Percentiles rank a stretch among this genome's conserved stretches.
Conservation (phyloP, 2,113 vertebrate species). For the Austrofundulus limnaeus region DNA sequence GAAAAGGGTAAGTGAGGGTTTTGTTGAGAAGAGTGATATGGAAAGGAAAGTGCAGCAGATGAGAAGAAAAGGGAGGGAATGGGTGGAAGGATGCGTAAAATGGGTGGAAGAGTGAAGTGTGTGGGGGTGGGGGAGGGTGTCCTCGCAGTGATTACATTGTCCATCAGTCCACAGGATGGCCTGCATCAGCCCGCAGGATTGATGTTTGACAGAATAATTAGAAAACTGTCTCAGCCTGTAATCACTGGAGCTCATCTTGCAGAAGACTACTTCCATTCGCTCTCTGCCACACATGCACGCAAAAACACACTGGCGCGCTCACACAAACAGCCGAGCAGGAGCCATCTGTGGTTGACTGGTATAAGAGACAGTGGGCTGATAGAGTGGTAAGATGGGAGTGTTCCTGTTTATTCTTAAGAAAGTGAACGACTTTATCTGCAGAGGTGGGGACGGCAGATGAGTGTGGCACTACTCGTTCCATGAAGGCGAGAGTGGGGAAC, state of each 20-base stretch:
- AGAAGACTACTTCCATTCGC: constrained; percentile 74
- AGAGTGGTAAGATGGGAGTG: constrained; percentile 74
- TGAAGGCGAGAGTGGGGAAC: constrained; percentile 41
- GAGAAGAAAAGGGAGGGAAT: constrained; percentile 33
- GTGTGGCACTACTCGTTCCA: constrained; percentile 51
- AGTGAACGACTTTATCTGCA: constrained; percentile 76
- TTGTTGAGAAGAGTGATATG: constrained; percentile 30
- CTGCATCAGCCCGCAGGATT: constrained; percentile 87
- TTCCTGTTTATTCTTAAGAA: constrained; percentile 83
- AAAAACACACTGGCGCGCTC: constrained; percentile 1
- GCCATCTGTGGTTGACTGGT: constrained; percentile 50
- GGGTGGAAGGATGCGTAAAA: constrained; percentile 39
- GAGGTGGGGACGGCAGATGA: constrained; percentile 66
- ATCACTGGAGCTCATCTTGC: constrained; percentile 85
- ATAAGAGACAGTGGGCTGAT: constrained; percentile 65
- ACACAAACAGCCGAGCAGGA: constrained; percentile 23
- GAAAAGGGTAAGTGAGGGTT: constrained; percentile 14
- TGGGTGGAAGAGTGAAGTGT: constrained; percentile 33
- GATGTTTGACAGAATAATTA: constrained; percentile 99
- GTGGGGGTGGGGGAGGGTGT: constrained; percentile 22
- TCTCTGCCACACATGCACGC: constrained; percentile 44
- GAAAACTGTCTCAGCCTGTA: constrained; percentile 95
- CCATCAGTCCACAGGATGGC: constrained; percentile 86
- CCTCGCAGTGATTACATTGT: constrained; percentile 93
- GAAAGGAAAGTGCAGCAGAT: constrained; percentile 44